These are phyloP conservation scores for Asobara japonica DNA, from an alignment of 1,140 invertebrate genomes.

Conservation along the genomic window DNA sequence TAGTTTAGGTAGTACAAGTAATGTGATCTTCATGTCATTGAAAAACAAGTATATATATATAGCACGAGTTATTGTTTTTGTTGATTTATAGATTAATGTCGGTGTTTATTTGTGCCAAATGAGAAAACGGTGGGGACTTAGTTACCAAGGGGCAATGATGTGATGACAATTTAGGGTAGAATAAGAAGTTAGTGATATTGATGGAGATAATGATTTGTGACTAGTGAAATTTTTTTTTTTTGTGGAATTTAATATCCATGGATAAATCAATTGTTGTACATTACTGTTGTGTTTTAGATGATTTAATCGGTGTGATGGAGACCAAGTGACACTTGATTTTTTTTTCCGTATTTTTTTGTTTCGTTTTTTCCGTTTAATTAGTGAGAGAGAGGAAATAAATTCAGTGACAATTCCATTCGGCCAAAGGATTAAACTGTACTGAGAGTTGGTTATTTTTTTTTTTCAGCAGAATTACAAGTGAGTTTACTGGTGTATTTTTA, in stretches of 20 bases:
- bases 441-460: neutral
- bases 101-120: neutral
- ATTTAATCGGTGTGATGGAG: conserved; percentile 3
- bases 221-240: neutral
- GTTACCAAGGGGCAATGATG: neutral
- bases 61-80: neutral
- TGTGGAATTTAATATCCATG: no score
- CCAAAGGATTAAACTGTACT: neutral
- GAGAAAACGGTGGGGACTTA: neutral
- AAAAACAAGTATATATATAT: neutral
- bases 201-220: neutral
- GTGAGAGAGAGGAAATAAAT: neutral
- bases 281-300: neutral
- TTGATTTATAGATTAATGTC: neutral
- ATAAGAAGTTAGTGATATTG: neutral
- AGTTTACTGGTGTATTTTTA: neutral
- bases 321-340: conserved; percentile 9
- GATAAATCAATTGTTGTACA: neutral
- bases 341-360: neutral
- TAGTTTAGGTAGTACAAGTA: neutral
- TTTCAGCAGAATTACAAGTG: neutral
- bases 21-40: conserved; percentile 13
- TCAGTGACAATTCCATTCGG: neutral
- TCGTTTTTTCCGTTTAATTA: neutral
- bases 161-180: neutral